Evolutionary conservation across 1,140 invertebrate genomes (phyloP).

Genomic region (Trypoxylus dichotomus): DNA sequence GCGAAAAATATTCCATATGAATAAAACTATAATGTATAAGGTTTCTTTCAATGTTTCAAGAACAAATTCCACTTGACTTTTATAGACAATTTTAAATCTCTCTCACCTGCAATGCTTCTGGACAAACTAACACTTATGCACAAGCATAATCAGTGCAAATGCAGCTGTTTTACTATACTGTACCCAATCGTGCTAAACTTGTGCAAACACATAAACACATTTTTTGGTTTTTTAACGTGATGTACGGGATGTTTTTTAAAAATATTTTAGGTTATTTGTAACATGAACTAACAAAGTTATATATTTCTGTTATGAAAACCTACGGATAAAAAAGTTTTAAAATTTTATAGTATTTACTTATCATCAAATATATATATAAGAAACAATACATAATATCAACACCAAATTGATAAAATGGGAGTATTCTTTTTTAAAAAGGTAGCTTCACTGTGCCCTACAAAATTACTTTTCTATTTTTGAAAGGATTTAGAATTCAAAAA

Average conservation of each 20-base stretch:
- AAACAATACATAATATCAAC: background rate
- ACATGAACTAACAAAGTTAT: constrained; percentile 30
- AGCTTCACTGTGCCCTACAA: background rate
- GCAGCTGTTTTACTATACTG: constrained; percentile 17
- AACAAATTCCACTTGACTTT: constrained; percentile 27
- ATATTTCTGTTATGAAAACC: constrained; percentile 33
- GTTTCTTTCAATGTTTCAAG: constrained; percentile 22
- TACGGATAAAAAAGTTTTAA: constrained; percentile 38
- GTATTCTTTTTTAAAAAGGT: background rate
- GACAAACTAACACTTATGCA: constrained; percentile 28
- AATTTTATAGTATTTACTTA: constrained; percentile 26
- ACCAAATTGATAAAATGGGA: background rate
- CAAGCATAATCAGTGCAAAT: constrained; percentile 30
- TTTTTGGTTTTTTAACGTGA: constrained; percentile 26
- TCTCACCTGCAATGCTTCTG: constrained; percentile 32
- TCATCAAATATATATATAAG: background rate
- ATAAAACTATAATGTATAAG: constrained; percentile 26
- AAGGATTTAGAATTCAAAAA: background rate
- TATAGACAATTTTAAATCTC: constrained; percentile 28
- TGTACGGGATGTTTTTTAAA: constrained; percentile 29
- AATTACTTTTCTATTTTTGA: background rate
- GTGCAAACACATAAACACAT: constrained; percentile 29
- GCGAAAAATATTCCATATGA: constrained; percentile 39
- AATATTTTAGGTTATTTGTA: constrained; percentile 29
- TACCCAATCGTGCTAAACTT: constrained; percentile 29